phyloP scores from a whole-genome alignment of 2,888 invertebrate species.

The Machimus atricapillus region DNA sequence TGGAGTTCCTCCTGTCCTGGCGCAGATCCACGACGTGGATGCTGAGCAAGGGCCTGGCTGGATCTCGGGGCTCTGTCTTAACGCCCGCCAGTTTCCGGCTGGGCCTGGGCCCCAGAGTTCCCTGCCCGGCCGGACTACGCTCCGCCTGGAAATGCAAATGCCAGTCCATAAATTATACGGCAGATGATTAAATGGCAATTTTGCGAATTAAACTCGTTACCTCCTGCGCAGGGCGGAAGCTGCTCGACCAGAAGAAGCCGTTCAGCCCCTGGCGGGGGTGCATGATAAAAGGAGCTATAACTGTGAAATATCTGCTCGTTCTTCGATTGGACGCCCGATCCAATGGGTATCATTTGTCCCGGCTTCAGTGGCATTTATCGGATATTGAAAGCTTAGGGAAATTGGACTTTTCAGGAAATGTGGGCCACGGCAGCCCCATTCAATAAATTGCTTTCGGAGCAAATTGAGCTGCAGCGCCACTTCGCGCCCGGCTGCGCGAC shows the following conservation, averaged over 20 bases:
- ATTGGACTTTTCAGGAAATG: conserved; percentile 26
- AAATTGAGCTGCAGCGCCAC: neutral
- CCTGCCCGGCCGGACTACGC: neutral
- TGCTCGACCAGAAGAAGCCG: neutral
- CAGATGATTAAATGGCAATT: conserved; percentile 29
- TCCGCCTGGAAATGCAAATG: conserved; percentile 12
- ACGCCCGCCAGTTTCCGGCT: neutral
- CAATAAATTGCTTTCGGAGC: neutral
- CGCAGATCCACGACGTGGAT: neutral
- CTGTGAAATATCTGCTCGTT: conserved; percentile 6
- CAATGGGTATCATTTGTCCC: conserved; percentile 20
- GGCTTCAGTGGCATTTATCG: neutral
- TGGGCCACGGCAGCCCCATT: neutral
- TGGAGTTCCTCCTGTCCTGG: neutral
- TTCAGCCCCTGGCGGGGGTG: neutral
- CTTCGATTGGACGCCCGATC: neutral
- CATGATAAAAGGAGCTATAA: conserved; percentile 1
- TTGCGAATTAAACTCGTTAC: conserved; percentile 22
- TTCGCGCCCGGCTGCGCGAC: neutral
- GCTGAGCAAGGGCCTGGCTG: neutral
- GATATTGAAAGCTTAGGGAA: conserved; percentile 28
- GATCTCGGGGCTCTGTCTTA: neutral
- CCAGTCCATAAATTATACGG: conserved; percentile 3
- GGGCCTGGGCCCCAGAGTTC: neutral
- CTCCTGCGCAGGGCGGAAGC: neutral